Evolutionary conservation across 37 sponge, comb jelly and placozoan genomes (phyloP).

Genomic region (Beroe forskalii): DNA sequence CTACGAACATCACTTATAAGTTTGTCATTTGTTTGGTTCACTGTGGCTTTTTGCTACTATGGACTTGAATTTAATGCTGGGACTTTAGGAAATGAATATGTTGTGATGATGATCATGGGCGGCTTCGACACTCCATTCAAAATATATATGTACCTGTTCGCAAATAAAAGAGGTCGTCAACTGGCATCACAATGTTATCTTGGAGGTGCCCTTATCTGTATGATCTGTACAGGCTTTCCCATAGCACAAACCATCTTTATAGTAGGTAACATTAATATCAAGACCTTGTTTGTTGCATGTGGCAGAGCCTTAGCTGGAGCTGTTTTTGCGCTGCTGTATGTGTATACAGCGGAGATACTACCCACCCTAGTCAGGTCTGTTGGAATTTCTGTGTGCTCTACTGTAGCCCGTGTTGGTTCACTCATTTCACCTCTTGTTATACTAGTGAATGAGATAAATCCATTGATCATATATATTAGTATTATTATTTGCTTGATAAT

Average conservation of each 20-base stretch:
- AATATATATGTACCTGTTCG: background rate
- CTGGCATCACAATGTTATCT: background rate
- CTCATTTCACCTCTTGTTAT: slow-evolving; percentile 30
- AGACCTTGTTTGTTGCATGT: slow-evolving; percentile 28
- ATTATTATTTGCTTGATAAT: background rate
- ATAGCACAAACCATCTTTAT: background rate
- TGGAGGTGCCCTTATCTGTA: background rate
- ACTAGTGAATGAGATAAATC: slow-evolving; percentile 30
- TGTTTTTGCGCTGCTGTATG: slow-evolving; percentile 40
- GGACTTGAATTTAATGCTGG: slow-evolving; percentile 58
- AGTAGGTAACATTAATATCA: background rate
- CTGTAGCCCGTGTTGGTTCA: slow-evolving; percentile 25
- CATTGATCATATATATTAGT: slow-evolving; percentile 7
- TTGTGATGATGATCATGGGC: slow-evolving; percentile 48
- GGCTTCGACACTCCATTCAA: slow-evolving; percentile 48
- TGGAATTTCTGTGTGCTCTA: slow-evolving; percentile 29
- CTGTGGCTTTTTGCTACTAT: slow-evolving; percentile 43
- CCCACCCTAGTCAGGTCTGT: slow-evolving; percentile 48
- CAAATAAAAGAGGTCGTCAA: background rate
- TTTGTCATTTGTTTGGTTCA: slow-evolving; percentile 34
- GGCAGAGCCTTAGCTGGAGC: slow-evolving; percentile 36
- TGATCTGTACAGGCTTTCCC: background rate
- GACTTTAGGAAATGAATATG: slow-evolving; percentile 42
- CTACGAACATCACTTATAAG: background rate
- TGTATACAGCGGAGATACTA: slow-evolving; percentile 39